These are phyloP conservation scores for Pygoscelis antarcticus DNA, from an alignment of 2,113 vertebrate genomes.

Conservation along the genomic window DNA sequence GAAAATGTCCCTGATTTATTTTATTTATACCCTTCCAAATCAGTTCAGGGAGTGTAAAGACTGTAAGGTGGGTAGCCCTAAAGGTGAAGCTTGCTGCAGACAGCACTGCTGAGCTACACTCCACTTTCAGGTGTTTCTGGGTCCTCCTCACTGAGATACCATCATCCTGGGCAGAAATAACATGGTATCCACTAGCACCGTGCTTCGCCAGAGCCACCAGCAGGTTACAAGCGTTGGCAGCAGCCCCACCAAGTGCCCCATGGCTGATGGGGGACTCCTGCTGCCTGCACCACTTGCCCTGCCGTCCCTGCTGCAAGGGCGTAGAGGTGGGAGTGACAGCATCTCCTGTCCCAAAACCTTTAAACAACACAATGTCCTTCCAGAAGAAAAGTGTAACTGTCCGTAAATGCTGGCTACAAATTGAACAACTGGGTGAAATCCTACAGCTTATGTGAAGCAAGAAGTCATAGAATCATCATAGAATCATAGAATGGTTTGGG, in stretches of 20 bases:
- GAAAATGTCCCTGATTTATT: not conserved
- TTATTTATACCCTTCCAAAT: not conserved
- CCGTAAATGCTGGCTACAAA: not conserved
- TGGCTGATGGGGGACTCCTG: not conserved
- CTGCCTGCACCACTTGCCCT: not conserved
- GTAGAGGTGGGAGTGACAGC: not conserved
- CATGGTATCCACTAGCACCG: fast-evolving
- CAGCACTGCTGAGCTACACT: not conserved
- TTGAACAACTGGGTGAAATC: not conserved
- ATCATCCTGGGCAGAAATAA: not conserved
- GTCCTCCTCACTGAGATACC: not conserved
- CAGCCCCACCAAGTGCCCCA: fast-evolving
- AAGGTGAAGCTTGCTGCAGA: not conserved
- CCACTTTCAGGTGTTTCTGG: not conserved
- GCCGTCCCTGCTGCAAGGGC: not conserved
- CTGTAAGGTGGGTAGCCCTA: not conserved
- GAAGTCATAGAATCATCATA: not conserved
- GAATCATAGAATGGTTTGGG: too few relatives aligned
- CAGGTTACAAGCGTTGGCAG: not conserved
- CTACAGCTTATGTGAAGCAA: not conserved
- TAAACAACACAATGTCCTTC: not conserved
- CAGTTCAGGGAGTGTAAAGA: not conserved
- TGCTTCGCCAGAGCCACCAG: fast-evolving
- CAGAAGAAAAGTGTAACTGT: not conserved
- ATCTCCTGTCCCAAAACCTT: not conserved